Percentiles rank a stretch among this genome's conserved stretches.
phyloP scores from a whole-genome alignment of 2,113 vertebrate species.

The Oryctolagus cuniculus region DNA sequence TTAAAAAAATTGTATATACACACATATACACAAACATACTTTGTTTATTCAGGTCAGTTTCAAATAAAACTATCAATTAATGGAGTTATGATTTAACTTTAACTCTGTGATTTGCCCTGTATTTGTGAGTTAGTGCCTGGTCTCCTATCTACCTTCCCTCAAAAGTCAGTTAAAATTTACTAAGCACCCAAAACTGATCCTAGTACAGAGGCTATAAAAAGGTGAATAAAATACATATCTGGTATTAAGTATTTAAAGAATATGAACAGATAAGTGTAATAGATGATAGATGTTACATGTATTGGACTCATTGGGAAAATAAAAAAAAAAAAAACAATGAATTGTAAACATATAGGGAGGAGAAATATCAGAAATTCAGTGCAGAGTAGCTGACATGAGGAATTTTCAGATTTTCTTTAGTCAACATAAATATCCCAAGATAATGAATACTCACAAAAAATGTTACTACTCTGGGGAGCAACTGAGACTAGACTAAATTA shows the following conservation, averaged over 20 bases:
- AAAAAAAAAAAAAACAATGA: background rate
- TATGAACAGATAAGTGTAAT: background rate
- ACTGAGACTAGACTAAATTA: too few species aligned
- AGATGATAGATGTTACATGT: background rate
- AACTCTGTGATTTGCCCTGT: background rate
- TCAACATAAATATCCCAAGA: background rate
- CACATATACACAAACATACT: too few species aligned
- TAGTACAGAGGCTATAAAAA: background rate
- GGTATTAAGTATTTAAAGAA: background rate
- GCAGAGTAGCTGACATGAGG: background rate
- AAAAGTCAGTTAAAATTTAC: background rate
- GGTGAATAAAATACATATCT: background rate
- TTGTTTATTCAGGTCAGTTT: background rate
- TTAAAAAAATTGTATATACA: background rate
- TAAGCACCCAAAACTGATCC: background rate
- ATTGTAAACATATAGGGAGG: background rate
- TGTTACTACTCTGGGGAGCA: too few species aligned
- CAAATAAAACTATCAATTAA: background rate
- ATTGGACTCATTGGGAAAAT: background rate
- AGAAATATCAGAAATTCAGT: background rate
- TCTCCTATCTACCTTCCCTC: background rate
- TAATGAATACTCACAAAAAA: background rate
- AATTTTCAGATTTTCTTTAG: background rate
- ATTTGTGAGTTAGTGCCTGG: background rate
- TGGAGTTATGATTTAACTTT: background rate